phyloP scores from a whole-genome alignment of 1,140 invertebrate genomes.

The Zaprionus capensis region DNA sequence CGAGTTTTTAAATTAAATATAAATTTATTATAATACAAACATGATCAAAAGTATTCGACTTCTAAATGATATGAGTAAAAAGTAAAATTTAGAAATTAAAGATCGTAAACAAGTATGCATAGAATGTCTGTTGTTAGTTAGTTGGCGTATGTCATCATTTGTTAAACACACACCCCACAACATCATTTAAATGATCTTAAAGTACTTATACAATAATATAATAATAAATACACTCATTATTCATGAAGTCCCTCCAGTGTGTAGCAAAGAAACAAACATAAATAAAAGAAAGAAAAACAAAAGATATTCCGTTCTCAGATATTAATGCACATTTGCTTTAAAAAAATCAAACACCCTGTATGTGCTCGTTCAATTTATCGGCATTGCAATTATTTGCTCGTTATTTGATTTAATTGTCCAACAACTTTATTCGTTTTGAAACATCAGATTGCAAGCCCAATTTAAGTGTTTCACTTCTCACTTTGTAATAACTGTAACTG shows the following conservation, averaged over 20 bases:
- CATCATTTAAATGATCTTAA: background rate
- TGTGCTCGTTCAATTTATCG: conserved; percentile 22
- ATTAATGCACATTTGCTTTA: conserved; percentile 21
- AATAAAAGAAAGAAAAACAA: background rate
- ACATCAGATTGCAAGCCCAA: conserved; percentile 20
- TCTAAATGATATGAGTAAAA: too few relatives aligned
- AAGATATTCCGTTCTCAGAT: background rate
- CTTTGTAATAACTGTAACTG: conserved; percentile 11
- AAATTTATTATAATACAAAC: background rate
- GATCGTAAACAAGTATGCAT: background rate
- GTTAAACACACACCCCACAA: background rate
- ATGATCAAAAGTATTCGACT: too few relatives aligned
- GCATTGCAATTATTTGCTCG: conserved; percentile 19
- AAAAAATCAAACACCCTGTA: conserved; percentile 10
- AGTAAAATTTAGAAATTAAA: background rate
- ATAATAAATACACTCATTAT: background rate
- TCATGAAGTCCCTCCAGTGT: conserved; percentile 8
- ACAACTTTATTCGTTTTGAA: conserved; percentile 3
- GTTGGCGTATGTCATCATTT: background rate
- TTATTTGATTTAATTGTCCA: conserved; percentile 22
- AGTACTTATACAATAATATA: conserved; percentile 5
- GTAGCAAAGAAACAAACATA: conserved; percentile 1
- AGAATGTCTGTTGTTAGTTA: background rate
- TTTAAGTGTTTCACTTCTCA: conserved; percentile 21
- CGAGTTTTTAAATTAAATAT: background rate